Conservation (phyloP, 2,888 invertebrate species). For the Hololepta plana region DNA sequence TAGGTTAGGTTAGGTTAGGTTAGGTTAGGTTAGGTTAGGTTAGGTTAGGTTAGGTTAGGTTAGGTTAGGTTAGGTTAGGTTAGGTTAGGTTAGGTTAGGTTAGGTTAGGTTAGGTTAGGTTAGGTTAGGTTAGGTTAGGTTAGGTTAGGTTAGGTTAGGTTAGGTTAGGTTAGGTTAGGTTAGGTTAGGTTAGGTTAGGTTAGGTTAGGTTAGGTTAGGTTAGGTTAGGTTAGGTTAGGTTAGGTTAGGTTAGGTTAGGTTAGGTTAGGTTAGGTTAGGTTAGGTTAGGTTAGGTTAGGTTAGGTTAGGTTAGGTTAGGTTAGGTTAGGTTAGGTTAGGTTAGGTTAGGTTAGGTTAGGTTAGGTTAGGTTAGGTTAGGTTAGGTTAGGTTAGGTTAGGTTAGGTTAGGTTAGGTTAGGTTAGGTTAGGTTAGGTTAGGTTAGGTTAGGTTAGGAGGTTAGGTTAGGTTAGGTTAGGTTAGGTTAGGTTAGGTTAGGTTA, state of each 20-base stretch:
- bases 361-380: constrained; percentile 9
- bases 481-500: constrained; percentile 8
- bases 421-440: constrained; percentile 8
- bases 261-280: constrained; percentile 9
- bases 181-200: constrained; percentile 7
- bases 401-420: constrained; percentile 8
- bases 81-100: constrained; percentile 9
- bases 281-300: constrained; percentile 7
- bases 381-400: constrained; percentile 9
- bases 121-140: constrained; percentile 10
- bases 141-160: constrained; percentile 10
- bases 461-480: constrained; percentile 8
- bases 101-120: constrained; percentile 8
- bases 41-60: constrained; percentile 11
- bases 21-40: constrained; percentile 10
- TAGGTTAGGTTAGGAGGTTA: constrained; percentile 7
- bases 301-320: constrained; percentile 7
- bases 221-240: no score
- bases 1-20: constrained; percentile 9
- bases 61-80: constrained; percentile 11
- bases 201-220: constrained; percentile 7
- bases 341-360: no score
- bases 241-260: constrained; percentile 6
- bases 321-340: constrained; percentile 6
- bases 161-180: constrained; percentile 10